Evolutionary conservation across 1,140 invertebrate genomes (phyloP).

Genomic region (Pseudomyrmex pallidus): DNA sequence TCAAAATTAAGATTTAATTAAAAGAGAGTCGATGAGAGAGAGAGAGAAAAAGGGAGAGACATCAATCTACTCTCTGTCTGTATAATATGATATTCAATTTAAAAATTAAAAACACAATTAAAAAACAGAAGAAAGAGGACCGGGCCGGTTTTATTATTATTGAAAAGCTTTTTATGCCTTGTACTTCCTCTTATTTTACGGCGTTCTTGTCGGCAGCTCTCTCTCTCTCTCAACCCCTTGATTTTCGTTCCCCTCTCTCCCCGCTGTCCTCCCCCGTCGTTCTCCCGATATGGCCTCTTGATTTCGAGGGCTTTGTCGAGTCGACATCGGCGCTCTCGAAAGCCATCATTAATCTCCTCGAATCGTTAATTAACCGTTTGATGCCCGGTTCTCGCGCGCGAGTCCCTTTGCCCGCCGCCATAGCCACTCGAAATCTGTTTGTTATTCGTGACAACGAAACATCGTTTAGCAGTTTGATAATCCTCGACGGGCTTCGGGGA

Average conservation of each 20-base stretch:
- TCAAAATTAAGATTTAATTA: too few relatives aligned
- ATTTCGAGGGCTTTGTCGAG: conserved; percentile 57
- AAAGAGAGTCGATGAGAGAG: too few relatives aligned
- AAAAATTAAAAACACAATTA: too few relatives aligned
- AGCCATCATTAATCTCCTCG: conserved; percentile 69
- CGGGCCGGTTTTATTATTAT: too few relatives aligned
- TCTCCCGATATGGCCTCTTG: conserved; percentile 24
- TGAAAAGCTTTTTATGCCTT: neutral
- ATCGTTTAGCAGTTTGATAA: conserved; percentile 61
- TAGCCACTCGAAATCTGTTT: conserved; percentile 45
- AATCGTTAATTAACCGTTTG: conserved; percentile 73
- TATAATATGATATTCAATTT: too few relatives aligned
- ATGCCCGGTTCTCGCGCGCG: conserved; percentile 32
- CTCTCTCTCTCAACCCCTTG: neutral
- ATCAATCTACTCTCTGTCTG: too few relatives aligned
- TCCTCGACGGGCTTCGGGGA: conserved; percentile 46
- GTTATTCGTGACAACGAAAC: conserved; percentile 62
- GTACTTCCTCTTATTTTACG: neutral
- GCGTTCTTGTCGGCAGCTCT: neutral
- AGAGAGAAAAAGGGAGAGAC: too few relatives aligned
- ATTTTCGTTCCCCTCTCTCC: too few relatives aligned
- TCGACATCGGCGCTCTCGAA: conserved; percentile 54
- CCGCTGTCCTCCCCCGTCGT: neutral
- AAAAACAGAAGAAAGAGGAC: too few relatives aligned
- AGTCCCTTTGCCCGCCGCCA: conserved; percentile 34